Percentiles rank a stretch among this genome's conserved stretches.
phyloP scores from a whole-genome alignment of 2,888 invertebrate genomes.

The Pollenia labialis region DNA sequence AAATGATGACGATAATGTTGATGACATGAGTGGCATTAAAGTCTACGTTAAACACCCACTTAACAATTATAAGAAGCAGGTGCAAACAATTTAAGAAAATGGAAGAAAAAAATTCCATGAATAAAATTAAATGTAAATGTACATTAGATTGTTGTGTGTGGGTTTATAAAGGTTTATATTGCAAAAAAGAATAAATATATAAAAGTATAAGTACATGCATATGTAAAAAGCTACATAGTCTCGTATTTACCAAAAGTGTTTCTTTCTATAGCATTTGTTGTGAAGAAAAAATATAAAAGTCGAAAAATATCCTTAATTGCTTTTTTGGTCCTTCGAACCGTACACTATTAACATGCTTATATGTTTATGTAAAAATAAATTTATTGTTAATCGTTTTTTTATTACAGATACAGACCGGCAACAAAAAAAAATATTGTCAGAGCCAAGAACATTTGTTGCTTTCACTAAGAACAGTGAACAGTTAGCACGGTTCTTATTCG shows the following conservation, averaged over 20 bases:
- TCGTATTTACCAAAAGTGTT: no score
- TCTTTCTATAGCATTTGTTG: no score
- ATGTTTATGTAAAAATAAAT: background rate
- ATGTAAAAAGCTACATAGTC: background rate
- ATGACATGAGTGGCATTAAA: constrained; percentile 25
- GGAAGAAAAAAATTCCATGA: background rate
- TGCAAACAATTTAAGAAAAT: constrained; percentile 21
- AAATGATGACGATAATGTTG: constrained; percentile 8
- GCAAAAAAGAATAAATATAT: background rate
- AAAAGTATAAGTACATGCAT: background rate
- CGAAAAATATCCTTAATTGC: constrained; percentile 7
- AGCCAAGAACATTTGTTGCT: background rate
- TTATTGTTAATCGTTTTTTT: constrained; percentile 20
- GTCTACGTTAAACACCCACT: constrained; percentile 41
- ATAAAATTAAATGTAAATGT: background rate
- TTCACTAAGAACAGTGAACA: background rate
- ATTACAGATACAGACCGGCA: background rate
- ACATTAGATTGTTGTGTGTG: no score
- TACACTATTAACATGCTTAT: background rate
- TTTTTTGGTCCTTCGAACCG: background rate
- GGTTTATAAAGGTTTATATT: no score
- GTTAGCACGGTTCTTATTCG: background rate
- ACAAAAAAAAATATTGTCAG: background rate
- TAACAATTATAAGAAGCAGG: constrained; percentile 39
- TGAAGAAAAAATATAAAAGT: background rate